Percentiles rank a stretch among this genome's conserved stretches.
Evolutionary conservation across 1,140 invertebrate genomes (phyloP).

Genomic region (Drosophila carrolli): DNA sequence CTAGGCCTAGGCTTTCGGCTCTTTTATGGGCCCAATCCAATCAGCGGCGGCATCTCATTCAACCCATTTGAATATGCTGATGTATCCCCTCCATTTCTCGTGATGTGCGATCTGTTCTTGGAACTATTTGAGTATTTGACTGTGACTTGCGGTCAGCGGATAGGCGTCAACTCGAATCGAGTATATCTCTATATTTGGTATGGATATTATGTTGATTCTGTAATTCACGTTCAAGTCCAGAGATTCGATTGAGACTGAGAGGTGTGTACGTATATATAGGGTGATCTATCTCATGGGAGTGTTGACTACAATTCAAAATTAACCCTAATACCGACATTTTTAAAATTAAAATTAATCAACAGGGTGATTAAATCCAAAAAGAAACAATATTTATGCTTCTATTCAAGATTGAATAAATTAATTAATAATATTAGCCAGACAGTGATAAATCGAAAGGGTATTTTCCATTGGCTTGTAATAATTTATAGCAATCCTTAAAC

Average conservation of each 20-base stretch:
- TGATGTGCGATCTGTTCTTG: conserved; percentile 62
- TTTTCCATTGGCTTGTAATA: not conserved
- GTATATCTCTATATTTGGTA: conserved; percentile 51
- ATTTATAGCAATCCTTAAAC: too few species aligned
- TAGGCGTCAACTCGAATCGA: conserved; percentile 16
- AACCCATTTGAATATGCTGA: conserved; percentile 51
- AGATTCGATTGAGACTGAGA: not conserved
- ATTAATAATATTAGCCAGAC: too few species aligned
- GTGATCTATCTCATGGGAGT: conserved; percentile 6
- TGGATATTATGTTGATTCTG: conserved; percentile 34
- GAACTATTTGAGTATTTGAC: conserved; percentile 38
- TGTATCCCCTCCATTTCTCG: conserved; percentile 20
- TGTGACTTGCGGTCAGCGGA: conserved; percentile 52
- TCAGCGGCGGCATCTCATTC: conserved; percentile 52
- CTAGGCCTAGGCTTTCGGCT: conserved; percentile 32
- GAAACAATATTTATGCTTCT: not conserved
- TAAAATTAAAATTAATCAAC: not conserved
- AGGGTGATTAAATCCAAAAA: conserved; percentile 1
- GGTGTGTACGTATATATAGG: conserved; percentile 1
- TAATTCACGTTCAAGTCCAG: conserved; percentile 44
- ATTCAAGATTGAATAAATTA: conserved; percentile 5
- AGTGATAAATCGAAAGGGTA: not conserved
- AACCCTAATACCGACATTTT: conserved; percentile 12
- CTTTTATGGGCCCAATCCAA: conserved; percentile 12
- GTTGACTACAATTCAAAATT: conserved; percentile 34